Percentiles rank a stretch among this genome's conserved stretches.
phyloP scores from a whole-genome alignment of 2,113 vertebrate genomes.

The Caloenas nicobarica region DNA sequence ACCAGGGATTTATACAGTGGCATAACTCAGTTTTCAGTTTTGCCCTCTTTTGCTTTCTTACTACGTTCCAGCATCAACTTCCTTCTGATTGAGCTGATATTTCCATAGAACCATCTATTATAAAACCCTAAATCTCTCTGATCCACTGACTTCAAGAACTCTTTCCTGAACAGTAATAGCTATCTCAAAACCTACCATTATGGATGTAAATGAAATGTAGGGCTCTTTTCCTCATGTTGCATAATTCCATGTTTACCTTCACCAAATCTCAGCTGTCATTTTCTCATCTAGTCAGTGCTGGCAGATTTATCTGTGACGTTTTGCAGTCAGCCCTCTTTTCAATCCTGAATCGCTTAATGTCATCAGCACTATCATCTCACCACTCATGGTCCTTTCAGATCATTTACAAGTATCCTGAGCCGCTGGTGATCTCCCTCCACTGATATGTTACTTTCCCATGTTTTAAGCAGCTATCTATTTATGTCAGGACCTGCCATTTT shows the following conservation, averaged over 20 bases:
- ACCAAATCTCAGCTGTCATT: not conserved
- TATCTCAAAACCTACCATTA: not conserved
- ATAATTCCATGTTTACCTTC: not conserved
- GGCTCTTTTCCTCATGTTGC: not conserved
- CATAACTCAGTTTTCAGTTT: not conserved
- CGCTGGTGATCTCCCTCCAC: not conserved
- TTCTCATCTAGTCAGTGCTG: not conserved
- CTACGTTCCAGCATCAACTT: not conserved
- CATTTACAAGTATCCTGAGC: not conserved
- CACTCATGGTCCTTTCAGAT: not conserved
- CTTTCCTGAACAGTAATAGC: not conserved
- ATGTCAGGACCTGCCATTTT: not conserved
- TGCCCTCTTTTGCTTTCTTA: not conserved
- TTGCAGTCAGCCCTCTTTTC: not conserved
- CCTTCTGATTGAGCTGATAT: not conserved
- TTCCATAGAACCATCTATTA: not conserved
- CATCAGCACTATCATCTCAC: rapidly evolving
- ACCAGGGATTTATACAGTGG: not conserved
- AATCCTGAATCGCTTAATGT: not conserved
- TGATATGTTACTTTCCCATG: not conserved
- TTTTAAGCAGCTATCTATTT: not conserved
- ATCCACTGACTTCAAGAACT: not conserved
- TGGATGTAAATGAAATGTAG: not conserved
- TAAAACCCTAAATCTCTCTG: not conserved
- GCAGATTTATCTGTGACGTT: not conserved